Evolutionary conservation across 37 sponge, comb jelly and placozoan genomes (phyloP).

Genomic region (Spongia lamella): DNA sequence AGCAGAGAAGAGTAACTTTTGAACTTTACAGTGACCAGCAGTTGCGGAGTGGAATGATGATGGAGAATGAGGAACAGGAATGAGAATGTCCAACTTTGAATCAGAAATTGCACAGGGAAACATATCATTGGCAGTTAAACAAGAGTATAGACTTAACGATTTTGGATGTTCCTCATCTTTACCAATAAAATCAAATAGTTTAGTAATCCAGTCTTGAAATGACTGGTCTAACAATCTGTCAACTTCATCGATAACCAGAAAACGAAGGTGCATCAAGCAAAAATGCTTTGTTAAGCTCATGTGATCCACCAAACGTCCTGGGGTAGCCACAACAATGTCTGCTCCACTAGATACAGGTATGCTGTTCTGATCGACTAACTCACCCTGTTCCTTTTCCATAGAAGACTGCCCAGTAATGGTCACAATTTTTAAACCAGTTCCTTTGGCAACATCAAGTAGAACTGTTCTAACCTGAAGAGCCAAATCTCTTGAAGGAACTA

Average conservation of each 20-base stretch:
- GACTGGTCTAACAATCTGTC: conserved; percentile 82
- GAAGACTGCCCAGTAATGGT: conserved; percentile 45
- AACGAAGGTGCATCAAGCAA: conserved; percentile 60
- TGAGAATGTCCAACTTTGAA: background rate
- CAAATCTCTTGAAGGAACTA: conserved; percentile 81
- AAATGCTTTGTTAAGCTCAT: conserved; percentile 15
- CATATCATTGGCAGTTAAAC: too few relatives aligned
- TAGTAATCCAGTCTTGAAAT: conserved; percentile 78
- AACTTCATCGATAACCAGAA: conserved; percentile 93
- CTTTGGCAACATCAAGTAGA: conserved; percentile 53
- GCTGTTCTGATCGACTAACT: conserved; percentile 26
- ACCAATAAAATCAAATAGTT: conserved; percentile 16
- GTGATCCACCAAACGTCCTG: conserved; percentile 85
- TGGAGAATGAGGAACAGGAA: too few relatives aligned
- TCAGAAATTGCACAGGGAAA: too few relatives aligned
- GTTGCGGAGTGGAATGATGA: background rate
- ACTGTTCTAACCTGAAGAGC: conserved; percentile 77
- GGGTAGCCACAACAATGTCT: conserved; percentile 84
- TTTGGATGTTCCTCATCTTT: too few relatives aligned
- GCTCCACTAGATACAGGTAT: conserved; percentile 44
- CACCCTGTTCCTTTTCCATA: conserved; percentile 28
- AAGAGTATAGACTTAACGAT: too few relatives aligned
- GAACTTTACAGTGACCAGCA: conserved; percentile 21
- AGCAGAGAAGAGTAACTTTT: conserved; percentile 97
- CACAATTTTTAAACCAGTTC: conserved; percentile 53